Conservation (phyloP, 2,888 invertebrate genomes). For the Spodoptera littoralis region DNA sequence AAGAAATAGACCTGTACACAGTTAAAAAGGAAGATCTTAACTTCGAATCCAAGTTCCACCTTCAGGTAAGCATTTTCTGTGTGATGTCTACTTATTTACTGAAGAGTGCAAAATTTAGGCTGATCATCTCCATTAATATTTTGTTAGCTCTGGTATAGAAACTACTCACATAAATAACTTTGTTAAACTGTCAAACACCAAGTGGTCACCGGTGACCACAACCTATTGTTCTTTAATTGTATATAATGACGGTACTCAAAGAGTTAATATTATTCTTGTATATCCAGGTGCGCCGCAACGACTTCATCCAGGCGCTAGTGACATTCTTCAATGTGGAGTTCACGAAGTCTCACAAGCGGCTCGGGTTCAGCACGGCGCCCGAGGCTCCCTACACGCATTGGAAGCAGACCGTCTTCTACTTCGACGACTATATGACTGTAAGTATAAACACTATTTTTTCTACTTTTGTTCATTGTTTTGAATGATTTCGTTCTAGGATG, state of each 20-base stretch:
- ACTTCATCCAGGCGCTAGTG: constrained; percentile 99
- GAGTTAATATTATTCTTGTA: no score
- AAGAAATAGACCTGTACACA: constrained; percentile 99
- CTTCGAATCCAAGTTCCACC: constrained; percentile 95
- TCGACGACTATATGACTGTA: constrained; percentile 98
- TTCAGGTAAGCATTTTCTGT: constrained; percentile 83
- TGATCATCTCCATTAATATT: no score
- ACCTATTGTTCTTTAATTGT: no score
- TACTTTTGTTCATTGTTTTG: no score
- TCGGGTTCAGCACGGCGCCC: constrained; percentile 99
- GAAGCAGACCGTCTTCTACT: constrained; percentile 99
- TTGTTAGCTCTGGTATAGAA: no score
- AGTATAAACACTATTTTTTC: constrained; percentile 45
- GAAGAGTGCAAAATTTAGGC: no score
- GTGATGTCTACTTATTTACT: no score
- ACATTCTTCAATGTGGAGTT: constrained; percentile 99
- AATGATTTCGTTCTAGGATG: no score
- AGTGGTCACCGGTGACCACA: no score
- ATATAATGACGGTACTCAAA: no score
- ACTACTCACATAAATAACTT: no score
- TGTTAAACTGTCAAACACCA: no score
- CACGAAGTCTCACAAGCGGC: constrained; percentile 99
- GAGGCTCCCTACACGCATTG: constrained; percentile 99
- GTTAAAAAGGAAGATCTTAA: constrained; percentile 98
- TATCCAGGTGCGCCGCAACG: constrained; percentile 93